Evolutionary conservation across 2,888 invertebrate species (phyloP).

Genomic region (Caenorhabditis macrosperma): DNA sequence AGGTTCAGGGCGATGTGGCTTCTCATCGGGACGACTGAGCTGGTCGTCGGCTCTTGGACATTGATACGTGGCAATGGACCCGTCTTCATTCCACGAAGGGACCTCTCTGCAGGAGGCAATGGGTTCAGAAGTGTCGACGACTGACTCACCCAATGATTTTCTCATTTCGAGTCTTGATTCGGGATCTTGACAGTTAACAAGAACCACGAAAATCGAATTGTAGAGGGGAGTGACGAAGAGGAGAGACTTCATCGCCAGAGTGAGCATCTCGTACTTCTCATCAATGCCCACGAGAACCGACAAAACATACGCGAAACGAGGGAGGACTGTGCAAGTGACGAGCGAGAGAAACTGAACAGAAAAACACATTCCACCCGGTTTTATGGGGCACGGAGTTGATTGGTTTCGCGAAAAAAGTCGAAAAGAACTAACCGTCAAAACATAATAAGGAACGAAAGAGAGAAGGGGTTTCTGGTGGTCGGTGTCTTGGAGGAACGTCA

Average conservation of each 20-base stretch:
- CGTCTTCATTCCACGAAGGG: conserved; percentile 24
- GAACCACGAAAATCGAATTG: conserved; percentile 21
- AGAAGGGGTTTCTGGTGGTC: conserved; percentile 20
- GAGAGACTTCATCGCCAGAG: background rate
- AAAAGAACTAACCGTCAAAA: conserved; percentile 21
- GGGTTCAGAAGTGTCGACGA: background rate
- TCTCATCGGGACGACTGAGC: conserved; percentile 2
- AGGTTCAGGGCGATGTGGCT: conserved; percentile 39
- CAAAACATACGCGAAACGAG: conserved; percentile 16
- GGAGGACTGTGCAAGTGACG: background rate
- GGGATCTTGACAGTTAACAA: conserved; percentile 39
- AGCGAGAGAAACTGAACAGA: background rate
- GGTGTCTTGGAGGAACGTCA: conserved; percentile 17
- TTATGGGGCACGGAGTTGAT: background rate
- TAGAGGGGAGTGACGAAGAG: conserved; percentile 18
- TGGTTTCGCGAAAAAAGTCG: background rate
- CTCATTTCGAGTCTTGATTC: conserved; percentile 12
- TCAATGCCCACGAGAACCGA: background rate
- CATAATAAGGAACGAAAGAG: conserved; percentile 32
- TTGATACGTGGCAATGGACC: conserved; percentile 49
- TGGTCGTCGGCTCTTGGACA: conserved; percentile 41
- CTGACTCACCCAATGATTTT: conserved; percentile 17
- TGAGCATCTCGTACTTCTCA: background rate
- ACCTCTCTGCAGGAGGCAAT: conserved; percentile 6
- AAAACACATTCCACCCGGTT: background rate